Base-by-base conservation (phyloP, 2,888 invertebrate genomes). In the Hydropsyche betteni region DNA sequence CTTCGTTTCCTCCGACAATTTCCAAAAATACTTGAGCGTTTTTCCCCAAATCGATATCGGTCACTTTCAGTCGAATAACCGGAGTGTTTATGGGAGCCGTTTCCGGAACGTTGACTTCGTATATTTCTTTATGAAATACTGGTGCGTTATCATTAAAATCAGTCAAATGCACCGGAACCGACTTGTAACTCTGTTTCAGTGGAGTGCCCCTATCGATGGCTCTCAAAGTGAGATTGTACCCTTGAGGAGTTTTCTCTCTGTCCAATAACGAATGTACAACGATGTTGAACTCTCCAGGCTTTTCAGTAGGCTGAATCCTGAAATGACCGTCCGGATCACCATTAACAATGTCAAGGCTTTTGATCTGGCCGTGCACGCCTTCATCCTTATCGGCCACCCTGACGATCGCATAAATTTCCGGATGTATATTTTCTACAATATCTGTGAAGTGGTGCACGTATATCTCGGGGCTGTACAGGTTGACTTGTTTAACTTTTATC, bases 281-380 rank as follows among this genome's bases (percentile, higher is more conserved):
- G 79, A 97, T 92, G 81, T 93, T 93, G 83, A 89, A 95, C 84
- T 94, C 94, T 68, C 92, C 91, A 5, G 86, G 84, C 81, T 89
- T 89, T 77, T 86, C 84, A 0, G 91, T 89, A 6, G 89, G 86
- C 2, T 84, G 83, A 74, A 97, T 91, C 71, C 93, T 89, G 84
- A 98, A 97, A 84, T 95, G 93, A 0, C 96, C 95, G 80, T 95
- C 93, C 0, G 95, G 93, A 84, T 97, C 96, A 0, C 97, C 97
- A 79, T 94, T 94, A 1, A 95, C 92, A 75, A 98, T 95, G 81
- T 95, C 94, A 64, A 97, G 85, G 68, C 89, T 88, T 73, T 91
- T 91, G 68, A 98, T 93, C 82, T 94, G 89, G 0, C 98, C 98
- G 84, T 96, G 94, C 34, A 91, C 88, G 0, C 96, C 97, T 64